phyloP scores from a whole-genome alignment of 2,113 vertebrate genomes.

The Holacanthus passer region DNA sequence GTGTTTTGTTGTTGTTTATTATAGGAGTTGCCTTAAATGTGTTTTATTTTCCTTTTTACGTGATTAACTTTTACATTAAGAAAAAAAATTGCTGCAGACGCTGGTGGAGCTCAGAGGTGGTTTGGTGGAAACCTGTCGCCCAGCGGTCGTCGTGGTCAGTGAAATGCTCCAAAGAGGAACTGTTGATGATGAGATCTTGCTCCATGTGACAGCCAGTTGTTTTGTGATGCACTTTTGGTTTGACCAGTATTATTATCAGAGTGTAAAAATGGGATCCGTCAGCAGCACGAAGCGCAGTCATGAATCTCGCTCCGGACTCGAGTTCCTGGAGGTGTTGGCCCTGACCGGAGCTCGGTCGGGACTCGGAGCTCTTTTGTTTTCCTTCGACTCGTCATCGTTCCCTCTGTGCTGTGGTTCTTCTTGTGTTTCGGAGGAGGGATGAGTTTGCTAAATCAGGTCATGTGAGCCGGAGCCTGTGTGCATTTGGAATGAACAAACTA shows the following conservation, averaged over 20 bases:
- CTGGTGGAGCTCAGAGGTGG: constrained; percentile 26
- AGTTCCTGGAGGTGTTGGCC: not conserved
- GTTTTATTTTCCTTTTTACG: constrained; percentile 63
- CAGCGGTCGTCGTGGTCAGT: not conserved
- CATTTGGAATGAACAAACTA: constrained; percentile 63
- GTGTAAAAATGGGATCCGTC: constrained; percentile 15
- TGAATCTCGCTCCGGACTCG: not conserved
- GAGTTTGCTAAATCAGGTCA: constrained; percentile 68
- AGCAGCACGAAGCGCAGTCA: not conserved
- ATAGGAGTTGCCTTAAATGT: constrained; percentile 84
- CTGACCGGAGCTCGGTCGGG: not conserved
- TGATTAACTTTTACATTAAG: constrained; percentile 48
- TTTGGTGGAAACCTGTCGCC: constrained; percentile 1
- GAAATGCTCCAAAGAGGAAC: constrained; percentile 30
- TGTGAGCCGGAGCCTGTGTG: constrained; percentile 52
- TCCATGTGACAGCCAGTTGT: constrained; percentile 42
- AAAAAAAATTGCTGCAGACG: constrained; percentile 28
- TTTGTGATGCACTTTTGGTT: constrained; percentile 79
- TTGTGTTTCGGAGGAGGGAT: constrained; percentile 42
- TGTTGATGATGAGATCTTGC: constrained; percentile 24
- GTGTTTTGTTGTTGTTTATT: constrained; percentile 70
- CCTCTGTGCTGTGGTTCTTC: constrained; percentile 39
- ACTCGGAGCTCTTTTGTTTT: constrained; percentile 16
- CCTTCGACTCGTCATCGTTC: constrained; percentile 28
- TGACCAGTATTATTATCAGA: constrained; percentile 73